Evolutionary conservation across 2,797 vertebrate genomes (phyloP).

Genomic region (Champsocephalus esox): DNA sequence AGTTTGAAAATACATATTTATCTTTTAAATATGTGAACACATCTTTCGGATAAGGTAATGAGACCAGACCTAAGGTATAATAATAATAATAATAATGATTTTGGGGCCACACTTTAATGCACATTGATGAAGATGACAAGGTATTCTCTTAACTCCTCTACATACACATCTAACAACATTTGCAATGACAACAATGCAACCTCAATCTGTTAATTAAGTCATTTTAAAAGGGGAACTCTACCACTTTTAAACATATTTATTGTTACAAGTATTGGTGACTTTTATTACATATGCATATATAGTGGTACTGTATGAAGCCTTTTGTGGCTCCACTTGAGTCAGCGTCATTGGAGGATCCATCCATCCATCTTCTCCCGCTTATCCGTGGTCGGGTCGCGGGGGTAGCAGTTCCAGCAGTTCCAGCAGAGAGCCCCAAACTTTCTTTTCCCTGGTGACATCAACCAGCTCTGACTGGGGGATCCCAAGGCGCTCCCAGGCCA

Average conservation of each 20-base stretch:
- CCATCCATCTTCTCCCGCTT: too few species aligned
- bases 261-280: not conserved
- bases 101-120: constrained; percentile 5
- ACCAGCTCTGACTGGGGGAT: too few species aligned
- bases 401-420: too few species aligned
- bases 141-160: not conserved
- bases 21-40: not conserved
- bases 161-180: not conserved
- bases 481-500: too few species aligned
- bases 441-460: too few species aligned
- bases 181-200: not conserved
- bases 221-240: not conserved
- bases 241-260: too few species aligned
- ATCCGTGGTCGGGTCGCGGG: too few species aligned
- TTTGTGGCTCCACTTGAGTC: not conserved
- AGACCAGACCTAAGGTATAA: not conserved
- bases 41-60: not conserved
- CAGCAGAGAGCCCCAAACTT: too few species aligned
- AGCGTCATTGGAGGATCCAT: not conserved
- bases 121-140: not conserved
- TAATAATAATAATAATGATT: not conserved
- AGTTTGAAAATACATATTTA: not conserved
- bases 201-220: not conserved
- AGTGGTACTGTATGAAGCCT: not conserved
- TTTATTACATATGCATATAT: not conserved